A percentile compares a stretch with the other conserved stretches of the same genome.
phyloP scores from a whole-genome alignment of 1,140 invertebrate genomes.

The Tetramorium alpestre region DNA sequence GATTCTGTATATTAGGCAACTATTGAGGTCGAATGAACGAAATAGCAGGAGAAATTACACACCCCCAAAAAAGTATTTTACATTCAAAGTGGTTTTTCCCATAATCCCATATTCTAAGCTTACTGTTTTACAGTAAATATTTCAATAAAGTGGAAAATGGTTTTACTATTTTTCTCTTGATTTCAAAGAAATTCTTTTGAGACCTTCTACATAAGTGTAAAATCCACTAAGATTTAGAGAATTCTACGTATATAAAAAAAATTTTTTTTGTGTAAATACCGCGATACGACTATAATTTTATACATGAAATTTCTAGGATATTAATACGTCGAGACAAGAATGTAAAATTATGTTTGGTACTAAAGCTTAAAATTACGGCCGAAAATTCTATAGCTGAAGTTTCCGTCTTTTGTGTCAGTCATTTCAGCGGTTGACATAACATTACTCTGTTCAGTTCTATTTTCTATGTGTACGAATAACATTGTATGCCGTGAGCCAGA shows the following conservation, averaged over 20 bases:
- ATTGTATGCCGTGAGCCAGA: neutral
- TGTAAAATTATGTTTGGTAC: neutral
- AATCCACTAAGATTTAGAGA: too few species aligned
- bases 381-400: neutral
- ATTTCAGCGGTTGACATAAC: slow-evolving; percentile 2
- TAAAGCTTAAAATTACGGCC: neutral
- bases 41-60: too few species aligned
- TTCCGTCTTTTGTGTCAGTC: neutral
- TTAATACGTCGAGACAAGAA: neutral
- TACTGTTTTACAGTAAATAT: too few species aligned
- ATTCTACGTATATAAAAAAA: too few species aligned
- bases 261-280: neutral
- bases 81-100: too few species aligned
- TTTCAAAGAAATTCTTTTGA: too few species aligned
- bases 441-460: slow-evolving; percentile 1
- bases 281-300: neutral
- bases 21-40: neutral
- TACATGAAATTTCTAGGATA: neutral
- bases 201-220: too few species aligned
- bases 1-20: neutral
- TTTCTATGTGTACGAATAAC: neutral
- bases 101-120: too few species aligned
- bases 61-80: too few species aligned
- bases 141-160: too few species aligned
- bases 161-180: too few species aligned